These are phyloP conservation scores for Sinocyclocheilus anshuiensis DNA, from an alignment of 2,113 vertebrate genomes.

Conservation along the genomic window DNA sequence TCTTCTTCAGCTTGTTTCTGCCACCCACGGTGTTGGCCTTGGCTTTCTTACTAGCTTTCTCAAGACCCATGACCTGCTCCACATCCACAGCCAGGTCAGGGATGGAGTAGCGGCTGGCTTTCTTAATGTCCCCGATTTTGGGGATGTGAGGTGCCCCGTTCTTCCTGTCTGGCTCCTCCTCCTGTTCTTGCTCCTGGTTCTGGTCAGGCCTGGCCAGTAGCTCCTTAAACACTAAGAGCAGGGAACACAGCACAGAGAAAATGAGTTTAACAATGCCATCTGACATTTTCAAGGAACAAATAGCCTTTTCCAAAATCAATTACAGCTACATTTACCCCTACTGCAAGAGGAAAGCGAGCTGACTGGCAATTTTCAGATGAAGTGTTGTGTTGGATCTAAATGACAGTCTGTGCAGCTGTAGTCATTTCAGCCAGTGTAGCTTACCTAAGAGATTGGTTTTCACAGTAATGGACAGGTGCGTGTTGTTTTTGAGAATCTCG, in stretches of 20 bases:
- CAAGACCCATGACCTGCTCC: conserved; percentile 95
- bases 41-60: conserved; percentile 94
- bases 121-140: conserved; percentile 98
- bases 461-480: conserved; percentile 99
- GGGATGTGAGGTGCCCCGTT: conserved; percentile 94
- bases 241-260: not conserved
- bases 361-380: too few relatives aligned
- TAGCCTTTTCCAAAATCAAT: not conserved
- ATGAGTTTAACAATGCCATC: not conserved
- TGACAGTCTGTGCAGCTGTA: not conserved
- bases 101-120: conserved; percentile 94
- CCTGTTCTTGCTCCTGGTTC: conserved; percentile 78
- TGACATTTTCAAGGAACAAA: not conserved
- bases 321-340: not conserved
- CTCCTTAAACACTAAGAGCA: conserved; percentile 91
- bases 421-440: not conserved
- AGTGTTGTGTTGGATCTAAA: not conserved
- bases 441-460: conserved; percentile 98
- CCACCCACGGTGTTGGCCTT: conserved; percentile 95
- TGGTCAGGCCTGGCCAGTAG: conserved; percentile 90
- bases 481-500: conserved; percentile 99
- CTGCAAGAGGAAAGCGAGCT: not conserved
- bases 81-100: conserved; percentile 96
- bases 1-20: conserved; percentile 97
- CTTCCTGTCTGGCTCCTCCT: conserved; percentile 89